Evolutionary conservation across 2,797 vertebrate species (phyloP), one percentile per base, ranked within the genome.

Genomic region (Gadopsis bispinosus): DNA sequence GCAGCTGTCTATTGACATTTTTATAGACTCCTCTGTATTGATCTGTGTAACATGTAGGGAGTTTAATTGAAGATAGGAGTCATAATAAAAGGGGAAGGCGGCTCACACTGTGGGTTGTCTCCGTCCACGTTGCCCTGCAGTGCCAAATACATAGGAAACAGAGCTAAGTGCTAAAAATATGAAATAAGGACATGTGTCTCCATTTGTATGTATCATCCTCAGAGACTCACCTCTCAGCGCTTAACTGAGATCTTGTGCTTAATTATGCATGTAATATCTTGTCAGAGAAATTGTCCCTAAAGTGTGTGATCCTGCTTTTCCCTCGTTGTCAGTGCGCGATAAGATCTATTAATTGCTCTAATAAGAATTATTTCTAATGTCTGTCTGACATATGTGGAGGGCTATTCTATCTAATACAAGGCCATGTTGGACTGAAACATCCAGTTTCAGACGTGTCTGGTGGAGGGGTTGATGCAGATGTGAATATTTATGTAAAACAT

Each of bases 191-290:
- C 71, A 39, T 47, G 47, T 80, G 67, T 76, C 64, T 85, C 51
- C 60, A 81, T 50, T 65, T 58, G 55, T 69, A 54, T 73, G 65
- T 59, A 43, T 68, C 74, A n/a, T 86, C 88, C 86, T 84, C 26
- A 10, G 83, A 85, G 84, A 91, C 48, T 59, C 58, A 64, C 75
- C 82, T 85, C 73, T 58, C 73, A 63, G n/a, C 31, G 45, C 67
- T 88, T 61, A 85, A 75, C 68, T 83, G 56, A 80, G 79, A 81
- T 85, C 71, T 75, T 78, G 68, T 75, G 82, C 84, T 91, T 93
- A 91, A 93, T 92, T 93, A 91, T 93, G 87, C 84, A 87, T 89
- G 65, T 89, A 85, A 90, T 88, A 77, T 85, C 79, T 87, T 87
- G 87, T 92, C 84, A 81, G 73, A 87, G 73, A 73, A 88, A 84